Evolutionary conservation across 2,888 invertebrate genomes (phyloP), one percentile per base, ranked within the genome.

Genomic region (Drosophila lacicola): DNA sequence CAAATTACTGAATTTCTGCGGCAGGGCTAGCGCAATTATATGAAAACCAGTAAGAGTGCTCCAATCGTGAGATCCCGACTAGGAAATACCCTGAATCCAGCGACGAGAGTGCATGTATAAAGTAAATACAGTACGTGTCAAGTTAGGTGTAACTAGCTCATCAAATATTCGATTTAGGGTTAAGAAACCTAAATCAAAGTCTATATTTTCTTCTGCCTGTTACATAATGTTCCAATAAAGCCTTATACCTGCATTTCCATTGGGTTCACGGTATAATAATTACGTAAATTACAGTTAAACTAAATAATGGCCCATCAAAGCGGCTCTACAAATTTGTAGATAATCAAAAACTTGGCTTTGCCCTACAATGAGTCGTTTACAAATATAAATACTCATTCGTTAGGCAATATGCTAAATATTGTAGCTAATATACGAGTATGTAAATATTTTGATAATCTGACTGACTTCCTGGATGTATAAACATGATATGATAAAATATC

Each of bases 371-470:
- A 33, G 13, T 62, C 14, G 21, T 11, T 25, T 25, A 21, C 49
- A 55, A 58, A 60, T 65, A 39, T 6, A 46, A 39, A 17, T 50
- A 36, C 29, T 19, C 45, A 65, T 50, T 60, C 65, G 46, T 51
- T 51, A 44, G 14, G 34, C 37, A 65, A 34, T 29, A 60, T 51
- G 53, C 9, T 46, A 36, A 9, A 45, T 17, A n/a, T 39, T 19
- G 37, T 17, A 33, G 33, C 39, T 47, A 37, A 50, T 41, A 60
- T 51, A 19, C 68, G 25, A 60, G 39, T 39, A 55, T 69, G 46
- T 41, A 49, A 42, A 70, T 56, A 29, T 25, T 46, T 44, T n/a
- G 34, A 63, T 39, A 29, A 62, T 36, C 53, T 29, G 17, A 41
- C 17, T 17, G 25, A 44, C 29, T 55, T 61, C 39, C 36, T 36